A percentile compares a stretch with the other conserved stretches of the same genome.
phyloP scores from a whole-genome alignment of 1,140 invertebrate genomes.

The Atta cephalotes region DNA sequence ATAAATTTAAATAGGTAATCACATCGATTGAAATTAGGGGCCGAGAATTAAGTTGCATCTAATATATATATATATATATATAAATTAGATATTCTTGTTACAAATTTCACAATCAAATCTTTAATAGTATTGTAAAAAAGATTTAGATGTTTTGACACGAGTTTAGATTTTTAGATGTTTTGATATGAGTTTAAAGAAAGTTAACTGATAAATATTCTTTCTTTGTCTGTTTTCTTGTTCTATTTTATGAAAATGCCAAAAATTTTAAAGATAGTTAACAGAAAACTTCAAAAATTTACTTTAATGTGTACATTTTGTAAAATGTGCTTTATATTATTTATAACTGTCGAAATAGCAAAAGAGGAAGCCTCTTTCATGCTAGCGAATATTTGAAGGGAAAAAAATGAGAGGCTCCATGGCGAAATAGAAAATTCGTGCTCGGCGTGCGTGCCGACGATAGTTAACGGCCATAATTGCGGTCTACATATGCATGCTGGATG shows the following conservation, averaged over 20 bases:
- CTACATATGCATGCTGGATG: constrained; percentile 81
- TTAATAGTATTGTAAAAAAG: neutral
- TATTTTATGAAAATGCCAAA: neutral
- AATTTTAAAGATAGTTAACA: neutral
- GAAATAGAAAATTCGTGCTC: constrained; percentile 68
- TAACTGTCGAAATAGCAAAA: constrained; percentile 22
- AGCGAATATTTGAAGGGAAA: constrained; percentile 34
- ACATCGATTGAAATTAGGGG: no score
- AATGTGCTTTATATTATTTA: neutral
- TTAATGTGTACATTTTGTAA: neutral
- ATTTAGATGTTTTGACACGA: neutral
- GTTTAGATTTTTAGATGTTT: neutral
- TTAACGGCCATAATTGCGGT: constrained; percentile 80
- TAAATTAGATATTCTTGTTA: no score
- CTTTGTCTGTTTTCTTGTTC: neutral
- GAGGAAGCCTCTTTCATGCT: neutral
- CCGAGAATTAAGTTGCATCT: no score
- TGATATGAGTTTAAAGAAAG: neutral
- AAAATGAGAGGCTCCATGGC: neutral
- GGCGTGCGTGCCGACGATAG: constrained; percentile 80
- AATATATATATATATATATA: neutral
- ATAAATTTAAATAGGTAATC: no score
- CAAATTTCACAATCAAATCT: neutral
- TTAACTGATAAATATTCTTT: neutral
- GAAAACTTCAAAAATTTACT: neutral